These are phyloP conservation scores for Phocides pigmalion DNA, from an alignment of 1,140 invertebrate genomes.

Conservation along the genomic window DNA sequence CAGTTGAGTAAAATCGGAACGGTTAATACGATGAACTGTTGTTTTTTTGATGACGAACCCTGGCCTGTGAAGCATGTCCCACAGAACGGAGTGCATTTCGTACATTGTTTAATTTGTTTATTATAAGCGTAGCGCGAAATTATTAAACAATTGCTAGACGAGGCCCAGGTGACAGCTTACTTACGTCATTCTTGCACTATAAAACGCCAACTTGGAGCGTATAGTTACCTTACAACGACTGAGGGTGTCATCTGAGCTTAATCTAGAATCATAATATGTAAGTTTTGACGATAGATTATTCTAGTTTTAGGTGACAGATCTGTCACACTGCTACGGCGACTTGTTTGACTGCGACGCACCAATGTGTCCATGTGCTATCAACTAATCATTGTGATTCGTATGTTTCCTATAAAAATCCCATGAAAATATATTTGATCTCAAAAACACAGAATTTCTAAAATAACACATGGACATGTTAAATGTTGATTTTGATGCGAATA, in stretches of 20 bases:
- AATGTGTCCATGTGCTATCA: constrained; percentile 19
- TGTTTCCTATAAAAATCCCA: neutral
- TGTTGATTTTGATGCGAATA: constrained; percentile 3
- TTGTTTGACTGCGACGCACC: constrained; percentile 44
- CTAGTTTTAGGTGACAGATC: constrained; percentile 75
- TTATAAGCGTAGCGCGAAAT: constrained; percentile 74
- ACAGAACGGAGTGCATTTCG: constrained; percentile 43
- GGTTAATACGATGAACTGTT: constrained; percentile 72
- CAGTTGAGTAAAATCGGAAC: constrained; percentile 75
- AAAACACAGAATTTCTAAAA: neutral
- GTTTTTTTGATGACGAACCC: constrained; percentile 73
- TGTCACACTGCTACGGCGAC: constrained; percentile 70
- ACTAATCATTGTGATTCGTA: neutral
- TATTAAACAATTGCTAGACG: constrained; percentile 55
- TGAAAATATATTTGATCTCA: constrained; percentile 7
- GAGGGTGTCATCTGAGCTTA: constrained; percentile 36
- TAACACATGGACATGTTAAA: constrained; percentile 27
- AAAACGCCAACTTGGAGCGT: too few species aligned
- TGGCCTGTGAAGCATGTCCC: constrained; percentile 43
- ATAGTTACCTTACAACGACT: constrained; percentile 5
- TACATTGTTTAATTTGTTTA: constrained; percentile 59
- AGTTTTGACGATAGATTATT: constrained; percentile 68
- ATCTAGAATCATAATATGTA: constrained; percentile 56
- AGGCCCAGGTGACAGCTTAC: constrained; percentile 39
- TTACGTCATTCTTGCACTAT: too few species aligned